These are phyloP conservation scores for Menura novaehollandiae DNA, from an alignment of 2,113 vertebrate species.

Conservation along the genomic window DNA sequence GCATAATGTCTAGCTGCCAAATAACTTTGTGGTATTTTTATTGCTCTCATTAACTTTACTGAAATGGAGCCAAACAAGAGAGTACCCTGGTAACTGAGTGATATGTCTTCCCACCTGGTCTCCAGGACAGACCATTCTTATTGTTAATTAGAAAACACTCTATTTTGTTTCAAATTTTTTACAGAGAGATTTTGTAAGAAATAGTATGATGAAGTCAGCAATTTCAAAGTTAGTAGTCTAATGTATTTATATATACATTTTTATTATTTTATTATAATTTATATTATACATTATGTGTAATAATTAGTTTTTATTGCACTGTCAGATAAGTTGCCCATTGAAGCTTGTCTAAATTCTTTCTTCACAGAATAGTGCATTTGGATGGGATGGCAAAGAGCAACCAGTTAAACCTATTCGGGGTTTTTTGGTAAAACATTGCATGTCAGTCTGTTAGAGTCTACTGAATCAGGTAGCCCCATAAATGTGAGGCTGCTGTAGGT, in stretches of 20 bases:
- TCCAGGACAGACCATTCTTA: background rate
- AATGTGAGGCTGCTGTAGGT: background rate
- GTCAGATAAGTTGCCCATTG: background rate
- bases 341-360: background rate
- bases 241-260: too few relatives aligned
- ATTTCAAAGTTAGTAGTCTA: background rate
- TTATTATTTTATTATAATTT: too few relatives aligned
- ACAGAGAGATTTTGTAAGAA: background rate
- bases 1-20: background rate
- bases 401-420: background rate
- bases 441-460: background rate
- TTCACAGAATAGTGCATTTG: background rate
- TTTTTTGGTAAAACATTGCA: background rate
- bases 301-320: background rate
- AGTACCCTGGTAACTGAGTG: background rate
- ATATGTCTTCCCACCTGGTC: background rate
- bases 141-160: background rate
- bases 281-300: too few relatives aligned
- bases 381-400: background rate
- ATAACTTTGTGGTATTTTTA: constrained; percentile 7
- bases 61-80: background rate
- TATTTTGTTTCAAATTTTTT: background rate
- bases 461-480: background rate
- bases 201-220: background rate
- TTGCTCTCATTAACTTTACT: background rate